Conservation (phyloP, 2,888 invertebrate genomes). For the Tryphoninae sp. region DNA sequence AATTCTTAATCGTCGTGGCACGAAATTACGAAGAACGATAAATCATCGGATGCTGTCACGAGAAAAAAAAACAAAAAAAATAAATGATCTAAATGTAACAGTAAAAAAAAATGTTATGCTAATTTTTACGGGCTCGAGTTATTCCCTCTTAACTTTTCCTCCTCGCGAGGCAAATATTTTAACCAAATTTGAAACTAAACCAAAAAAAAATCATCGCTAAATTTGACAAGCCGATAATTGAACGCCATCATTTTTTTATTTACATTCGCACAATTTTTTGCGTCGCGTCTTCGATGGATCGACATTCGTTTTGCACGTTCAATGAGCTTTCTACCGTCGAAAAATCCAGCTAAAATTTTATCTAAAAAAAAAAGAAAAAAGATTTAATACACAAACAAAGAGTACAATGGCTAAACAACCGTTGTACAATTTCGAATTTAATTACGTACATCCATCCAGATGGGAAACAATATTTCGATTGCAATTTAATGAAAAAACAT, state of each 20-base stretch:
- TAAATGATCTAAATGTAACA: constrained; percentile 10
- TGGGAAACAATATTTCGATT: constrained; percentile 37
- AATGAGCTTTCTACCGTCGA: not conserved
- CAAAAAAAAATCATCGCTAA: not conserved
- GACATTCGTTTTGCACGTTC: not conserved
- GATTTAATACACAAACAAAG: not conserved
- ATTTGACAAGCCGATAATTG: not conserved
- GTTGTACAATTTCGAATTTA: not conserved
- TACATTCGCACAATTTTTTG: not conserved
- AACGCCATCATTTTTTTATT: not conserved
- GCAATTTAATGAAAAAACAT: constrained; percentile 29
- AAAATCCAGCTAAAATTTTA: not conserved
- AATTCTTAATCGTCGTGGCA: not conserved
- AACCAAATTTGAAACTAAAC: not conserved
- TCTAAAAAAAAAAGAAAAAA: not conserved
- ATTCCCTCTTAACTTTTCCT: not conserved
- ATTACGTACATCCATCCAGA: constrained; percentile 2
- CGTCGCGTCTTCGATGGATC: not conserved
- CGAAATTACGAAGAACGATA: not conserved
- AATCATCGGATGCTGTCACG: not conserved
- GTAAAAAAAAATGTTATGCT: constrained; percentile 3
- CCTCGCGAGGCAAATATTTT: not conserved
- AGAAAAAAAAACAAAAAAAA: constrained; percentile 3
- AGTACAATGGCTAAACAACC: constrained; percentile 12
- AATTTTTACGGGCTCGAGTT: not conserved